phyloP scores from a whole-genome alignment of 35 echinoderm and acorn worm genomes.

The Heliocidaris tuberculata region DNA sequence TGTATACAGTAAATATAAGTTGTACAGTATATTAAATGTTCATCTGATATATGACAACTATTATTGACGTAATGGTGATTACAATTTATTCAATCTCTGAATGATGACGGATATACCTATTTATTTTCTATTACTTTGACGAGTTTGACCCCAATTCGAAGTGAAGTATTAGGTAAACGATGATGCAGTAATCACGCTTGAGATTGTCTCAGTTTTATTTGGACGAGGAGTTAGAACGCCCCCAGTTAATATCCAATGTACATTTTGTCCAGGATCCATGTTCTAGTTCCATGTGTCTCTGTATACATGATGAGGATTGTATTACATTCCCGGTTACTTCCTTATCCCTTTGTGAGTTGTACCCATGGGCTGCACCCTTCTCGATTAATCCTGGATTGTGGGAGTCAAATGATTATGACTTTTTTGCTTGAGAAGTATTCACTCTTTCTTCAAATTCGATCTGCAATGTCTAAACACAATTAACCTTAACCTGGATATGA shows the following conservation, averaged over 20 bases:
- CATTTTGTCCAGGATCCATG: not conserved
- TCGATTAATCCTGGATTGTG: not conserved
- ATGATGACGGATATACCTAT: not conserved
- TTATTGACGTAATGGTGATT: too few species aligned
- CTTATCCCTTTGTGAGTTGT: not conserved
- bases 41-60: too few species aligned
- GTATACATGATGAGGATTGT: not conserved
- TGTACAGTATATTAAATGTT: too few species aligned
- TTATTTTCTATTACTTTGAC: not conserved
- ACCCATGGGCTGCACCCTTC: not conserved
- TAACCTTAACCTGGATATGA: too few species aligned
- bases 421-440: not conserved
- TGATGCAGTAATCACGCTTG: not conserved
- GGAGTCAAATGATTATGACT: not conserved
- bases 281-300: not conserved
- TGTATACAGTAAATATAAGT: too few species aligned
- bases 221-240: not conserved
- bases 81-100: too few species aligned
- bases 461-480: too few species aligned
- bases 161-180: not conserved
- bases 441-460: not conserved
- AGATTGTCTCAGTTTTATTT: too few species aligned
- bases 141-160: not conserved
- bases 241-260: not conserved
- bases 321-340: not conserved